Conservation (phyloP, 2,113 vertebrate genomes). For the Ammodytes dubius region DNA sequence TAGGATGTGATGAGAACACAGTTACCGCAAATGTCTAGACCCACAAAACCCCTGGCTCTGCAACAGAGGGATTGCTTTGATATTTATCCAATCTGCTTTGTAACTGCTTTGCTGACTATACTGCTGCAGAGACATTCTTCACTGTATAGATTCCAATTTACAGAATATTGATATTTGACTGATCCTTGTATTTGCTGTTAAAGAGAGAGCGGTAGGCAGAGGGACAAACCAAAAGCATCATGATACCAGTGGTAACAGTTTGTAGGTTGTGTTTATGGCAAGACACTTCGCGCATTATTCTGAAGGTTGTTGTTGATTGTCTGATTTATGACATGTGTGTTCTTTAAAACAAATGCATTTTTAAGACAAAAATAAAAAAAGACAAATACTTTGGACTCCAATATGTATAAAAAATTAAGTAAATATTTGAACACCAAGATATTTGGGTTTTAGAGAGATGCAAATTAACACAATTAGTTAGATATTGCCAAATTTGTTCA, state of each 20-base stretch:
- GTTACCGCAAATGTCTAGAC: neutral
- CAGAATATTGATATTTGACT: constrained; percentile 17
- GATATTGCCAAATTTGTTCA: no score
- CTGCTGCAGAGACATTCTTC: constrained; percentile 30
- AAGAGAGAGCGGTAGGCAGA: neutral
- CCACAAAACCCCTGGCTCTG: constrained; percentile 8
- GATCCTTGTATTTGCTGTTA: neutral
- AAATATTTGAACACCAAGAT: no score
- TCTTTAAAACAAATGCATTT: no score
- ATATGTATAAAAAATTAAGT: no score
- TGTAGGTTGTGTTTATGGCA: no score
- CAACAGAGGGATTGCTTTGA: constrained; percentile 5
- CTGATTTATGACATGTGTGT: no score
- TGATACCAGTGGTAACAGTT: neutral
- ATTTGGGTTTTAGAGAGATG: no score
- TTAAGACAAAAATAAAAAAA: no score
- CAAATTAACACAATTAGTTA: no score
- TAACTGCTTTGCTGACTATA: constrained; percentile 10
- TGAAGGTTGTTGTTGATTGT: no score
- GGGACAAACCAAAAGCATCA: neutral
- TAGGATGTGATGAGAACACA: constrained; percentile 4
- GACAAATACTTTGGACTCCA: no score
- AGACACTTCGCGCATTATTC: no score
- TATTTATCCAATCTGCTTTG: constrained; percentile 40
- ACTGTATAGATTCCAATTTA: neutral